Evolutionary conservation across 2,888 invertebrate species (phyloP), one percentile per base, ranked within the genome.

Genomic region (Muscina levida): DNA sequence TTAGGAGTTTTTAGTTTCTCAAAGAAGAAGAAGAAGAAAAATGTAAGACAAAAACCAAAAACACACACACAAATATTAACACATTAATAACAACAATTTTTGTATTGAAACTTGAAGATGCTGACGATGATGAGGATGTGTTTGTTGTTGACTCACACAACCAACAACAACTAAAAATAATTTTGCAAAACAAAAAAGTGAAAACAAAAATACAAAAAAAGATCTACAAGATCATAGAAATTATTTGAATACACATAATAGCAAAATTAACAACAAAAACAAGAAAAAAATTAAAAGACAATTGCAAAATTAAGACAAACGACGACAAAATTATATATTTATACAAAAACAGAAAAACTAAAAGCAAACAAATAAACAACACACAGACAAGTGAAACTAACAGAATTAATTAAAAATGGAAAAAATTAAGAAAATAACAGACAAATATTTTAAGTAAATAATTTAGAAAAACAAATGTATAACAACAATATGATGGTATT

Each of bases 161-260:
- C 31, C 31, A 79, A 81, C 68, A 67, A 72, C 68, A 74, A 19
- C 22, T 53, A 65, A 68, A 57, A 77, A 77, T 53, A 73, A 80
- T 56, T 75, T 72, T 76, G 75, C 51, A 82, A 83, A n/a, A n/a
- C n/a, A n/a, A n/a, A n/a, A n/a, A n/a, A n/a, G n/a, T n/a, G n/a
- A n/a, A n/a, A n/a, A n/a, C n/a, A n/a, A n/a, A n/a, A n/a, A n/a
- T n/a, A n/a, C n/a, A n/a, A n/a, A n/a, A n/a, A n/a, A 74, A 75
- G 79, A 46, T 76, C 74, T 77, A 65, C 75, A 79, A 82, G 76
- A 68, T 79, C 79, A n/a, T 17, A 56, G 39, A 72, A 59, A 76
- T 65, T 44, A 68, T 56, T 51, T 53, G 17, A 5, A 13, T 68
- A 72, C 59, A 44, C 5, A 67, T n/a, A 53, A 19, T n/a, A 67